phyloP scores from a whole-genome alignment of 2,113 vertebrate species.

The Ophiodon elongatus region DNA sequence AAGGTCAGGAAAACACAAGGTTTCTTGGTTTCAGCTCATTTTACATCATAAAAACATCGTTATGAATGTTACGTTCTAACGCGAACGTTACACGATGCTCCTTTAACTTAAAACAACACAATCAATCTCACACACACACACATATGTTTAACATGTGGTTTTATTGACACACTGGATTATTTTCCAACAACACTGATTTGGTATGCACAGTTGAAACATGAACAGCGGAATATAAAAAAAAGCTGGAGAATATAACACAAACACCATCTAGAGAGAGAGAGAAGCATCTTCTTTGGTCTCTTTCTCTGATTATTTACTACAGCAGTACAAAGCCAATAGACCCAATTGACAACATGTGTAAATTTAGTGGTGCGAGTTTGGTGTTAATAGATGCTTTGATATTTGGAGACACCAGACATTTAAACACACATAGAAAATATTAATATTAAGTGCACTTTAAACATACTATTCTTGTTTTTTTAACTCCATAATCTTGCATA shows the following conservation, averaged over 20 bases:
- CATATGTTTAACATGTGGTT: conserved; percentile 57
- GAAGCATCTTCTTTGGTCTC: background rate
- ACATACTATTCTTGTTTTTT: conserved; percentile 22
- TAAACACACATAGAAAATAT: conserved; percentile 27
- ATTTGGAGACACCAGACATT: conserved; percentile 12
- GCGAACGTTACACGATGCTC: background rate
- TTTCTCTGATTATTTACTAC: conserved; percentile 27
- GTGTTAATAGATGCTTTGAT: conserved; percentile 9
- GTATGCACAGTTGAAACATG: conserved; percentile 36
- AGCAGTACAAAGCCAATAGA: conserved; percentile 50
- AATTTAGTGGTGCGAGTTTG: conserved; percentile 20
- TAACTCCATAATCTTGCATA: conserved; percentile 22
- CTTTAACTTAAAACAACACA: background rate
- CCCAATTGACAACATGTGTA: background rate
- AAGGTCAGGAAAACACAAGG: background rate
- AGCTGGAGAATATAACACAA: conserved; percentile 35
- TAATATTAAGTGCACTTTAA: conserved; percentile 48
- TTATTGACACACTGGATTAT: conserved; percentile 78
- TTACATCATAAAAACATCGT: background rate
- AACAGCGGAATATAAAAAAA: conserved; percentile 54
- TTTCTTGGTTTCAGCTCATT: background rate
- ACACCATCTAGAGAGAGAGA: conserved; percentile 6
- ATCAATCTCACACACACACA: background rate
- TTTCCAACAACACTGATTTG: conserved; percentile 62
- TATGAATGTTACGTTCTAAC: background rate